These are phyloP conservation scores for Dendrolimus pini DNA, from an alignment of 2,888 invertebrate species.

Conservation along the genomic window DNA sequence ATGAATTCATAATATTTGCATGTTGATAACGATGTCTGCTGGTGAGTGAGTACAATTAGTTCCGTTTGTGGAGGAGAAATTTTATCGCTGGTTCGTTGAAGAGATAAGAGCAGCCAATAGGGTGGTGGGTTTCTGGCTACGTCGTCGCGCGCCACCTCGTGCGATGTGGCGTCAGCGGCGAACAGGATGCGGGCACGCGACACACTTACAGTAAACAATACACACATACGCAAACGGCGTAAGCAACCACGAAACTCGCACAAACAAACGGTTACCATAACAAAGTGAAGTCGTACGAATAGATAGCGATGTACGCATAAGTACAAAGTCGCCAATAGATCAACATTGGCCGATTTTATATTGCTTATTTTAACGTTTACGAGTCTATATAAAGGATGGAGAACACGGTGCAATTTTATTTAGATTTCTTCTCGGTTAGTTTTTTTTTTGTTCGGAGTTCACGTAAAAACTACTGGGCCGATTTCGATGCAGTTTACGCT, in stretches of 20 bases:
- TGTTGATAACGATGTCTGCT: conserved; percentile 20
- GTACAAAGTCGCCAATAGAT: too few relatives aligned
- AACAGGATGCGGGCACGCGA: conserved; percentile 67
- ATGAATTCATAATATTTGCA: too few relatives aligned
- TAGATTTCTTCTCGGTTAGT: too few relatives aligned
- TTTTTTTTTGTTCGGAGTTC: too few relatives aligned
- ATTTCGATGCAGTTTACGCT: too few relatives aligned
- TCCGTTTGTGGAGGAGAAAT: conserved; percentile 67
- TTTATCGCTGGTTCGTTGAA: conserved; percentile 52
- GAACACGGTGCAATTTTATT: too few relatives aligned
- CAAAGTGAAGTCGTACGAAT: conserved; percentile 16
- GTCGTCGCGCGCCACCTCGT: conserved; percentile 55
- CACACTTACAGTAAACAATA: conserved; percentile 34
- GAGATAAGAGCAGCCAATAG: conserved; percentile 68
- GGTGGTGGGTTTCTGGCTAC: conserved; percentile 46
- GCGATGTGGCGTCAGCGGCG: conserved; percentile 61
- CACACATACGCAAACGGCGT: conserved; percentile 13
- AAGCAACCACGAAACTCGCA: conserved; percentile 22
- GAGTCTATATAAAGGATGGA: too few relatives aligned
- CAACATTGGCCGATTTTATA: too few relatives aligned
- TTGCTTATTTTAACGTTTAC: too few relatives aligned
- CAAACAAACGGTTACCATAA: conserved; percentile 27
- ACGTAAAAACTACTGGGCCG: too few relatives aligned
- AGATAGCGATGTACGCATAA: background rate
- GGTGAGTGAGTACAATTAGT: conserved; percentile 43